Base-by-base conservation (phyloP, 1,140 invertebrate genomes). In the Aleiodes sp. region DNA sequence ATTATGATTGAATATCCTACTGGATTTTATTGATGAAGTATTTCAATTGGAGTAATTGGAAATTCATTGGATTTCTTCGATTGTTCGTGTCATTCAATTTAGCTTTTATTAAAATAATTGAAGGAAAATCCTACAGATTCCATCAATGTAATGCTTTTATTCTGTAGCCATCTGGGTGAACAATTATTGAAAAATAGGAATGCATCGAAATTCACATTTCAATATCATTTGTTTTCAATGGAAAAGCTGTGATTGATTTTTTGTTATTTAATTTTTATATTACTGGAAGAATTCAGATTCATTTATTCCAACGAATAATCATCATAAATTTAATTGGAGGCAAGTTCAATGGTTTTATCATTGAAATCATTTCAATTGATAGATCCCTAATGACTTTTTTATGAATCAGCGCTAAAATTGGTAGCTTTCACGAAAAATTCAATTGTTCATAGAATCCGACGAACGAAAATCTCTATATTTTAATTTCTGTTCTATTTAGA, bases 11-110 rank as follows among this genome's bases (percentile, higher is more conserved):
- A 43, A 43, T 43, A 43, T 43, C 19, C 39, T n/a, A 16, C 35
- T 37, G 61, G 14, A 39, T 63, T 39, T 37, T 37, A 19, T 21
- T 39, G 35, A 63, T 63, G 39, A 63, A 63, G 24, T 63, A 16
- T 63, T 63, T 37, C 33, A 63, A 26, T 26, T 63, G 28, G 24
- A 39, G 31, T 63, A 63, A 63, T 63, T 6, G 61, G 61, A 39
- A 37, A 63, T 63, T 35, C 31, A 37, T 37, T 10, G 2, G 24
- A 39, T 41, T 24, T 37, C 24, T 39, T 37, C 37, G 19, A 35
- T 61, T 21, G 4, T 26, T 9, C 52, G 9, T 9, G 52, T 31
- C 31, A 61, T 31, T 33, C 26, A 31, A 10, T 4, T 26, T 29
- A 59, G 14, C 35, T n/a, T n/a, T n/a, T n/a, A n/a, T n/a, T n/a